Percentiles rank a stretch among this genome's conserved stretches.
Conservation (phyloP, 2,797 vertebrate species). For the Chiroxiphia lanceolata region DNA sequence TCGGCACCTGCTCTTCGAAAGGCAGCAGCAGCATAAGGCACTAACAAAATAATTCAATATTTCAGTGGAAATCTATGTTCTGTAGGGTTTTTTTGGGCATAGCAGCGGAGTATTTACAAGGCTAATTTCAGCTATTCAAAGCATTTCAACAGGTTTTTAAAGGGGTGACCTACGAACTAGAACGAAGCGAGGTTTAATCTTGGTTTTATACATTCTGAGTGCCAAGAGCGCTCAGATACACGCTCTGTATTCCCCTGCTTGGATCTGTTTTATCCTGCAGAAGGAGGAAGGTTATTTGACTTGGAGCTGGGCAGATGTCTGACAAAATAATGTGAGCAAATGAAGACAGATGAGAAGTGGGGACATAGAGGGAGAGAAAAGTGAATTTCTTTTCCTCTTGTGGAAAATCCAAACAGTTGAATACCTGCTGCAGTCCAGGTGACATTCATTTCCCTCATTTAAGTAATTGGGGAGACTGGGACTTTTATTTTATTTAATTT, state of each 20-base stretch:
- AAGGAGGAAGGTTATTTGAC: constrained; percentile 49
- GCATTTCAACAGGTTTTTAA: constrained; percentile 42
- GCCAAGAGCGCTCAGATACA: constrained; percentile 16
- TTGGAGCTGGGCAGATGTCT: constrained; percentile 55
- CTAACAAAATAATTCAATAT: background rate
- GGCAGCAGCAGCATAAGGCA: background rate
- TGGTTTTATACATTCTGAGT: constrained; percentile 2
- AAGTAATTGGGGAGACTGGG: constrained; percentile 6
- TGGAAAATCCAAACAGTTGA: constrained; percentile 54
- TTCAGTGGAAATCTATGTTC: background rate
- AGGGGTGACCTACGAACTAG: background rate
- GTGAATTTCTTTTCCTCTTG: constrained; percentile 11
- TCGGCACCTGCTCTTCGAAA: constrained; percentile 1
- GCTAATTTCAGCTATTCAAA: constrained; percentile 43
- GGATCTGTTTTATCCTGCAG: constrained; percentile 4
- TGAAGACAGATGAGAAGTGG: constrained; percentile 61
- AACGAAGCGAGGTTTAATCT: background rate
- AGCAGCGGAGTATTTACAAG: background rate
- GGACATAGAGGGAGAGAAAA: constrained; percentile 1
- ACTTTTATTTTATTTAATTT: constrained; percentile 39
- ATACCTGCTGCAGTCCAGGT: constrained; percentile 62
- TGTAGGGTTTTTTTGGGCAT: background rate
- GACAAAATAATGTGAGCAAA: constrained; percentile 61
- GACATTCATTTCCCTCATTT: constrained; percentile 61
- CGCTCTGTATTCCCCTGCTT: background rate